Evolutionary conservation across 1,140 invertebrate genomes (phyloP), one percentile per base, ranked within the genome.

Genomic region (Octopus bimaculoides): DNA sequence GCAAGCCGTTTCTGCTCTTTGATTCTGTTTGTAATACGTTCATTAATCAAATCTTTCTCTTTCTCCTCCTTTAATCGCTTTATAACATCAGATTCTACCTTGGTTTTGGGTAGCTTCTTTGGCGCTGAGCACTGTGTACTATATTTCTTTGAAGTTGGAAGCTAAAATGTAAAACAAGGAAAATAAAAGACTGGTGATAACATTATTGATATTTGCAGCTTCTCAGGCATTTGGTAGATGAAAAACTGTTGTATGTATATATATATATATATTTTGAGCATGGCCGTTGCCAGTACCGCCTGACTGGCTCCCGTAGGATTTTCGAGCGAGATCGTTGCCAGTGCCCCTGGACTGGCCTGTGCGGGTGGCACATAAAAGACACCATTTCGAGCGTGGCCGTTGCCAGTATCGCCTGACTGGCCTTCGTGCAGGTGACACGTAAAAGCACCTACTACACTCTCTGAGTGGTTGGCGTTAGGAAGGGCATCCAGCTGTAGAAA

Each of bases 111-210:
- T n/a, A 74, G 53, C 53, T 79, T 74, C 10, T 73, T 52, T 8
- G 78, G 78, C 55, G 78, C 56, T 54, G 69, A 53, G 52, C 73
- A 10, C 55, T 52, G 26, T 54, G 52, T 69, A 20, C 53, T 73
- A 54, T 54, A 74, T 52, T 79, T 79, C 71, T 75, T 79, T 7
- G 71, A 74, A 17, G 10, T 26, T 12, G 78, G 78, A 10, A 54
- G 66, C 78, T 73, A 53, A 52, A 52, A n/a, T 69, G 9, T 52
- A n/a, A 10, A 52, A 6, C 5, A 74, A 75, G 0, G 41, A 73
- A 54, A 73, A 74, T 9, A 26, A 52, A 74, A 17, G 14, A 17
- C 69, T 41, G 14, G 52, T 4, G 61, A 54, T 41, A n/a, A 41
- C 2, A 56, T 66, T 41, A 41, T 78, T 3, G 61, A 56, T 69